Evolutionary conservation across 2,888 invertebrate genomes (phyloP).

Genomic region (Bellardia bayeri): DNA sequence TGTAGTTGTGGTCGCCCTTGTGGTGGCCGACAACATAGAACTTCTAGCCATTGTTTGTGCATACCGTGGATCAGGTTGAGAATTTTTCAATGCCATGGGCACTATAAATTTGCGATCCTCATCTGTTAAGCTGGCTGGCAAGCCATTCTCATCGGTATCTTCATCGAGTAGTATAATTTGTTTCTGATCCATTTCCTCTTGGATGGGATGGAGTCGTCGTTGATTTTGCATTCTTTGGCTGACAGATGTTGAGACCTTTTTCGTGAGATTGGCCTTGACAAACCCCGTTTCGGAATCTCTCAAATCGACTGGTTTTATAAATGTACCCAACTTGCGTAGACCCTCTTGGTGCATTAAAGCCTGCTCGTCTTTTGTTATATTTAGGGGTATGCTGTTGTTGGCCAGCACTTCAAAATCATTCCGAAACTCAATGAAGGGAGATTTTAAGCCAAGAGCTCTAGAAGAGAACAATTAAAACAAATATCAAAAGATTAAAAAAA

Average conservation of each 20-base stretch:
- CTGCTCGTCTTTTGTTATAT: slow-evolving; percentile 84
- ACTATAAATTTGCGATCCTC: slow-evolving; percentile 84
- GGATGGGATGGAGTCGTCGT: slow-evolving; percentile 81
- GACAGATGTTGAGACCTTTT: slow-evolving; percentile 78
- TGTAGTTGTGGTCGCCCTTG: slow-evolving; percentile 74
- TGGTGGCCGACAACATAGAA: slow-evolving; percentile 72
- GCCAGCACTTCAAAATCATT: slow-evolving; percentile 82
- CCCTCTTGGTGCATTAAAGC: slow-evolving; percentile 84
- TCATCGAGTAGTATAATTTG: slow-evolving; percentile 83
- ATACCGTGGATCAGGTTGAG: slow-evolving; percentile 80
- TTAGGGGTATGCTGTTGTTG: slow-evolving; percentile 83
- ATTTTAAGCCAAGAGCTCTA: slow-evolving; percentile 83
- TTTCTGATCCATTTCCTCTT: slow-evolving; percentile 84
- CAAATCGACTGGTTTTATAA: slow-evolving; percentile 83
- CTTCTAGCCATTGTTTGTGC: slow-evolving; percentile 72
- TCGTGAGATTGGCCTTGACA: slow-evolving; percentile 82
- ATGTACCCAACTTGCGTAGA: slow-evolving; percentile 82
- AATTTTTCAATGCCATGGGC: slow-evolving; percentile 84
- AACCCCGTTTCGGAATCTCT: slow-evolving; percentile 82
- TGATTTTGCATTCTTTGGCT: slow-evolving; percentile 75
- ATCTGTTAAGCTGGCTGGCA: slow-evolving; percentile 82
- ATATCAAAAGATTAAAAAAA: too few species aligned
- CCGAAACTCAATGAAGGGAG: slow-evolving; percentile 84
- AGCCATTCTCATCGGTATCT: slow-evolving; percentile 83
- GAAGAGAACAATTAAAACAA: slow-evolving; percentile 37